Conservation (phyloP, 1,140 invertebrate genomes). For the Helicoverpa armigera region DNA sequence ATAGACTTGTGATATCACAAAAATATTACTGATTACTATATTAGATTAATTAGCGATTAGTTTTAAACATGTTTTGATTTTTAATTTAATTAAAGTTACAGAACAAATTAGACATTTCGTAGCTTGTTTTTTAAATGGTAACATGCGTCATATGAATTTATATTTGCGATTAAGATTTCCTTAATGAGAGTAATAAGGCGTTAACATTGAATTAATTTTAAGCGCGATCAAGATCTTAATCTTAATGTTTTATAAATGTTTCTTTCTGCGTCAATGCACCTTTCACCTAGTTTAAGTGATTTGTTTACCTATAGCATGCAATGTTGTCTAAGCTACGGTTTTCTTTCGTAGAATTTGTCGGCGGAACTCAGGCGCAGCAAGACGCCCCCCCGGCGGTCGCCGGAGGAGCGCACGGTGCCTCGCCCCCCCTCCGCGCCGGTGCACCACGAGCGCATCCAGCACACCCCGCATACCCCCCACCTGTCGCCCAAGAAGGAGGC, state of each 20-base stretch:
- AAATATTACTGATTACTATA: slow-evolving; percentile 43
- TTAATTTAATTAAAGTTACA: slow-evolving; percentile 35
- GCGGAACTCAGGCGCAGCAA: slow-evolving; percentile 76
- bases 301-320: not conserved
- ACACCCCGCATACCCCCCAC: slow-evolving; percentile 79
- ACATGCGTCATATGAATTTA: no score
- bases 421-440: slow-evolving; percentile 82
- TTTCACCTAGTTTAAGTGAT: no score
- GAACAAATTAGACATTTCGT: not conserved
- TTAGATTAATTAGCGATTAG: slow-evolving; percentile 42
- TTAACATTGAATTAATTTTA: no score
- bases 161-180: no score
- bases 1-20: slow-evolving; percentile 28
- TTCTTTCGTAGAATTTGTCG: slow-evolving; percentile 82
- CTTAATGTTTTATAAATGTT: no score
- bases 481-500: slow-evolving; percentile 89
- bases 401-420: slow-evolving; percentile 85
- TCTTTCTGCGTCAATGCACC: no score
- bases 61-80: slow-evolving; percentile 38
- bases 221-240: no score
- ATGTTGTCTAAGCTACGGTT: slow-evolving; percentile 17
- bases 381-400: slow-evolving; percentile 77
- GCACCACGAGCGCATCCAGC: slow-evolving; percentile 80
- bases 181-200: no score
- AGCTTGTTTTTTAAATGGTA: no score